Evolutionary conservation across 1,140 invertebrate species (phyloP).

Genomic region (Scaptomyza montana): DNA sequence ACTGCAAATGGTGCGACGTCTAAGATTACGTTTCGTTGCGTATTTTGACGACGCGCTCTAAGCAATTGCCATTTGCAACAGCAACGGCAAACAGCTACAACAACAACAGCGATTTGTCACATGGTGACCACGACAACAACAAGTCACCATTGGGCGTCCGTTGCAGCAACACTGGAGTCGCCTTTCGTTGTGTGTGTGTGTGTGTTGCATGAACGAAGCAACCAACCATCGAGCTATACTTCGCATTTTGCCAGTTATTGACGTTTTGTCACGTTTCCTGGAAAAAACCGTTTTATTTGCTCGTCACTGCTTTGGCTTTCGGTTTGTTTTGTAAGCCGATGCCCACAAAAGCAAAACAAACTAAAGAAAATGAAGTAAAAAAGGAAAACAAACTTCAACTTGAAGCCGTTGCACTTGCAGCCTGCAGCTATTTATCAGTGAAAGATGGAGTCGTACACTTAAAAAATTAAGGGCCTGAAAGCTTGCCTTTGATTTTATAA

Average conservation of each 20-base stretch:
- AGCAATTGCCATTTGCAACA: constrained; percentile 70
- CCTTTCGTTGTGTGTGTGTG: constrained; percentile 1
- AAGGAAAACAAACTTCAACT: constrained; percentile 70
- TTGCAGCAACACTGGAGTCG: neutral
- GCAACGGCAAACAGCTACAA: neutral
- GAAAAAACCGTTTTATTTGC: constrained; percentile 80
- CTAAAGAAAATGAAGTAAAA: constrained; percentile 2
- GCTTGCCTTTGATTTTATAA: too few relatives aligned
- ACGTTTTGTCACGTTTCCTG: constrained; percentile 82
- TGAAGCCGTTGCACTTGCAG: constrained; percentile 64
- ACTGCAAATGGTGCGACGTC: constrained; percentile 7
- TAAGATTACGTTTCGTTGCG: constrained; percentile 55
- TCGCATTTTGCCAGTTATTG: constrained; percentile 55
- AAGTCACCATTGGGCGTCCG: constrained; percentile 34
- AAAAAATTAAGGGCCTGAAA: neutral
- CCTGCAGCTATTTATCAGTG: constrained; percentile 50
- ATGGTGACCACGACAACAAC: constrained; percentile 39
- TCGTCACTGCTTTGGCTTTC: constrained; percentile 54
- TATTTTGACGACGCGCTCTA: constrained; percentile 46
- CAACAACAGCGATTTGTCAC: constrained; percentile 62
- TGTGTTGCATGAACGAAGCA: constrained; percentile 26
- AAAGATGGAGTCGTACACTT: constrained; percentile 9
- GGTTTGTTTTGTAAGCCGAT: constrained; percentile 80
- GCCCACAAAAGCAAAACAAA: constrained; percentile 56
- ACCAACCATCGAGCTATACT: constrained; percentile 36